Percentiles rank a stretch among this genome's conserved stretches.
phyloP scores from a whole-genome alignment of 2,888 invertebrate genomes.

The Trilocha varians region DNA sequence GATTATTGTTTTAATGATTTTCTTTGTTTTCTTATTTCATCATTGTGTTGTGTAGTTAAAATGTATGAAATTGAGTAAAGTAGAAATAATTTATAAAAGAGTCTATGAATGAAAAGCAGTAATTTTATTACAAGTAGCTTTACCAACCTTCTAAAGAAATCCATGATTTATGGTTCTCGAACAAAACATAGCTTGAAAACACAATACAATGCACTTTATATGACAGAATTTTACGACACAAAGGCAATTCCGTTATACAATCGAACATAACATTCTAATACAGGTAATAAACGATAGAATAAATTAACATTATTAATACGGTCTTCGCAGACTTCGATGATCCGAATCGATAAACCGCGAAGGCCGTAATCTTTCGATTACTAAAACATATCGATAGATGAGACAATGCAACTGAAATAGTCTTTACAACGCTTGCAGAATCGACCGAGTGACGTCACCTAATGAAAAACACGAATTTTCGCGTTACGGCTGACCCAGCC shows the following conservation, averaged over 20 bases:
- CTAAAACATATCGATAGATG: conserved; percentile 22
- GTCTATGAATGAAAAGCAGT: no score
- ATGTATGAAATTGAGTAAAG: no score
- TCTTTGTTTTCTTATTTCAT: no score
- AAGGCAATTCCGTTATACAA: neutral
- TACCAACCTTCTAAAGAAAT: no score
- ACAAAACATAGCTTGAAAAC: neutral
- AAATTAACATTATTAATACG: conserved; percentile 14
- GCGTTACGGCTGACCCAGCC: conserved; percentile 48
- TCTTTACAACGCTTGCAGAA: conserved; percentile 29
- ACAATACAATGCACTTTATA: neutral
- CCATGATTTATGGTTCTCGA: no score
- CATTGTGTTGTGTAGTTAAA: no score
- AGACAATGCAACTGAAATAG: conserved; percentile 50
- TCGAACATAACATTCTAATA: neutral
- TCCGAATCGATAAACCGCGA: conserved; percentile 42
- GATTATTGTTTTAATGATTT: no score
- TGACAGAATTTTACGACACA: neutral
- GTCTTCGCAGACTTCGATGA: conserved; percentile 22
- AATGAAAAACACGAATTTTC: conserved; percentile 58
- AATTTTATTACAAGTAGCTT: no score
- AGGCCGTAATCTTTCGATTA: conserved; percentile 30
- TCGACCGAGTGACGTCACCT: conserved; percentile 66
- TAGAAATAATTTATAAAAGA: no score
- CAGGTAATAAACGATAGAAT: neutral